Conservation (phyloP, 2,888 invertebrate genomes). For the Cataglyphis cursor region DNA sequence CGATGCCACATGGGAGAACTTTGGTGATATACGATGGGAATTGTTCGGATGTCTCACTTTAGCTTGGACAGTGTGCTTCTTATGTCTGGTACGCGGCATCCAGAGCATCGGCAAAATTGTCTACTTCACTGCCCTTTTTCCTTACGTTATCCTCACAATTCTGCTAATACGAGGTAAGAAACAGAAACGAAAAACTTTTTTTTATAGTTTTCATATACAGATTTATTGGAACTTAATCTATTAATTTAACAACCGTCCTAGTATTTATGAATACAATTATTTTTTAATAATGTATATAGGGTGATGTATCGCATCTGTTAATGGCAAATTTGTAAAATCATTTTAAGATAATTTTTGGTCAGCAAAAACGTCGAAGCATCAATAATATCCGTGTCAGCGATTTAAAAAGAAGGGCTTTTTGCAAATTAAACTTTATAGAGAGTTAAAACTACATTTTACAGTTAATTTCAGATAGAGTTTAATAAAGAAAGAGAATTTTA, state of each 20-base stretch:
- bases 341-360: no score
- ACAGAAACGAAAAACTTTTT: conserved; percentile 39
- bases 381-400: no score
- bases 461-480: no score
- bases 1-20: conserved; percentile 91
- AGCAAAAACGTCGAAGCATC: no score
- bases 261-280: background rate
- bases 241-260: background rate
- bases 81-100: conserved; percentile 95
- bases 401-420: no score
- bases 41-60: conserved; percentile 92
- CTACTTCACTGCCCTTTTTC: conserved; percentile 92
- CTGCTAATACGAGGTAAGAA: conserved; percentile 87
- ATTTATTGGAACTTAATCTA: background rate
- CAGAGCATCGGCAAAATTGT: conserved; percentile 96
- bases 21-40: conserved; percentile 94
- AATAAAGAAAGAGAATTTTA: no score
- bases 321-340: no score
- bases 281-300: background rate
- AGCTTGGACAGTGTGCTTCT: conserved; percentile 94
- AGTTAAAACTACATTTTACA: no score
- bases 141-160: conserved; percentile 91
- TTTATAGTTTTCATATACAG: background rate
- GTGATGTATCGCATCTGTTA: no score
- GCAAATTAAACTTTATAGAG: no score